Percentiles rank a stretch among this genome's conserved stretches.
Conservation (phyloP, 2,797 vertebrate genomes). For the Macroramphosus scolopax region DNA sequence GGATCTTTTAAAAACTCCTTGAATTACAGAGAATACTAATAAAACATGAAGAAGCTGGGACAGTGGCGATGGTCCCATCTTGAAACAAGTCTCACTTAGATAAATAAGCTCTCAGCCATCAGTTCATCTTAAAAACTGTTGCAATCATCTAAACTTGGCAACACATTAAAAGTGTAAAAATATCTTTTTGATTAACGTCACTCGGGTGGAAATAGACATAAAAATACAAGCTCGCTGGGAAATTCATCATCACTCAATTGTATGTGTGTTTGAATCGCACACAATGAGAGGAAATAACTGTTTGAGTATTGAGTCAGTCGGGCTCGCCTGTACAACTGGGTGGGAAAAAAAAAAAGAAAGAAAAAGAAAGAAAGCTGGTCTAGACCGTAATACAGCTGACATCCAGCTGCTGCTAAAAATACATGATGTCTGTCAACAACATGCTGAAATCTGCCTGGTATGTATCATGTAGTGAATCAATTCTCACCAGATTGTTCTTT, state of each 20-base stretch:
- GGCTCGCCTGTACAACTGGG: conserved; percentile 31
- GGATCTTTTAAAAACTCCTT: too few species aligned
- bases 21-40: not conserved
- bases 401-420: too few species aligned
- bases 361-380: conserved; percentile 2
- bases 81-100: not conserved
- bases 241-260: conserved; percentile 44
- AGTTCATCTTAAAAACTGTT: too few species aligned
- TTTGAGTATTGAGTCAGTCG: conserved; percentile 36
- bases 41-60: not conserved
- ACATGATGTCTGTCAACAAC: too few species aligned
- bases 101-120: not conserved
- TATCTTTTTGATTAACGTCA: conserved; percentile 44
- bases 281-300: conserved; percentile 64
- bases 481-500: too few species aligned
- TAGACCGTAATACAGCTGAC: conserved; percentile 2
- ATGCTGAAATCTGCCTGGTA: too few species aligned
- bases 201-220: conserved; percentile 30
- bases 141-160: conserved; percentile 25
- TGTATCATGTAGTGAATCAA: too few species aligned
- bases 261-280: conserved; percentile 32
- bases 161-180: conserved; percentile 38
- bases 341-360: conserved; percentile 12
- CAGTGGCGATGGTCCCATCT: not conserved
- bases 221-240: conserved; percentile 38